These are phyloP conservation scores for Drosophila meridionalis DNA, from an alignment of 2,888 invertebrate species.

Conservation along the genomic window DNA sequence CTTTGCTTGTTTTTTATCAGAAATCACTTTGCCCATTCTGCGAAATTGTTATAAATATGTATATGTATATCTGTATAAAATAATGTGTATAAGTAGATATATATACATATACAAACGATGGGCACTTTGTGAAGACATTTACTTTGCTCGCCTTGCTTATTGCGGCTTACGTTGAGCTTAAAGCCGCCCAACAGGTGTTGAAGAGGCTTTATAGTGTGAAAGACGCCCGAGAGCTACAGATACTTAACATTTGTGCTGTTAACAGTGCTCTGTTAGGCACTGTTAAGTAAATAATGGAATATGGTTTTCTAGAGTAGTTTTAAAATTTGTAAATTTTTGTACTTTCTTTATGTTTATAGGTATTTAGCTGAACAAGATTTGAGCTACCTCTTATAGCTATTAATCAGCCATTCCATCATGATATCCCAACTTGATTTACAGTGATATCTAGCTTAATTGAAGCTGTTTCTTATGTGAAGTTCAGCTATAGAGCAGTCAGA, in stretches of 20 bases:
- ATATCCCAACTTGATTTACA: too few species aligned
- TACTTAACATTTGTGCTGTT: background rate
- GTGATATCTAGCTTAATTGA: too few species aligned
- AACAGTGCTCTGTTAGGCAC: background rate
- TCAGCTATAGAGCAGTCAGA: too few species aligned
- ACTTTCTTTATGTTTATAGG: too few species aligned
- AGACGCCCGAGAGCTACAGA: background rate
- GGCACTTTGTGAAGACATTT: conserved; percentile 15
- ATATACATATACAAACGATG: background rate
- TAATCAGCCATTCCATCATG: too few species aligned
- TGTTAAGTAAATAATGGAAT: background rate
- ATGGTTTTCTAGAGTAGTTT: too few species aligned
- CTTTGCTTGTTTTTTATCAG: conserved; percentile 62
- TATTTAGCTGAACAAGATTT: too few species aligned
- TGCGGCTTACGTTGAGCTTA: conserved; percentile 25
- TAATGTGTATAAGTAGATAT: conserved; percentile 2
- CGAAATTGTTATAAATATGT: conserved; percentile 65
- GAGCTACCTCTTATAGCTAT: too few species aligned
- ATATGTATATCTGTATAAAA: conserved; percentile 3
- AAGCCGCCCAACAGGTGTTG: conserved; percentile 38
- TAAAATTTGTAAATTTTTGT: too few species aligned
- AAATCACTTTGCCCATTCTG: conserved; percentile 73
- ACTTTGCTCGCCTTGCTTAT: conserved; percentile 8
- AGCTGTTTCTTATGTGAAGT: too few species aligned
- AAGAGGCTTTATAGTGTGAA: background rate